Evolutionary conservation across 1,140 invertebrate genomes (phyloP).

Genomic region (Drosophila virilis): DNA sequence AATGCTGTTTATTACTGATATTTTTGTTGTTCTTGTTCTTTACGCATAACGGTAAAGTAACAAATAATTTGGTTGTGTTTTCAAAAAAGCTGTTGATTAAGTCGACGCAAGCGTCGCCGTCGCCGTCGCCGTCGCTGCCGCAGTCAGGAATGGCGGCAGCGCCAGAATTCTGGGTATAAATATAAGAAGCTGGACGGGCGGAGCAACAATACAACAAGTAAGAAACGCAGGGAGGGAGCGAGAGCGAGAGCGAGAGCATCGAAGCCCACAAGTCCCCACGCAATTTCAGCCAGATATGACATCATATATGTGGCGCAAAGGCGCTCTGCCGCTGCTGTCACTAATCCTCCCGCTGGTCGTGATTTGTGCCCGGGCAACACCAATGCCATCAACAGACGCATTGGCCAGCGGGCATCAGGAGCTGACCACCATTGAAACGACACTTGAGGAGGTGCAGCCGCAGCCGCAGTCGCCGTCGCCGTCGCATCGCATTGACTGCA

Average conservation of each 20-base stretch:
- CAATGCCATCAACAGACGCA: background rate
- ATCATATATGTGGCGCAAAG: slow-evolving; percentile 29
- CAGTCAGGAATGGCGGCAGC: background rate
- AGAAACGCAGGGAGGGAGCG: background rate
- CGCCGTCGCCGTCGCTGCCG: slow-evolving; percentile 13
- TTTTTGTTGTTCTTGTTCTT: slow-evolving; percentile 23
- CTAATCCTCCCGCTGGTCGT: slow-evolving; percentile 39
- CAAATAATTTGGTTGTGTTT: slow-evolving; percentile 6
- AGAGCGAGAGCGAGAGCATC: slow-evolving; percentile 1
- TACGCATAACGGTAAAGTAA: slow-evolving; percentile 37
- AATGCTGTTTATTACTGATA: background rate
- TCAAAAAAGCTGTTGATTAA: slow-evolving; percentile 53
- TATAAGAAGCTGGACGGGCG: slow-evolving; percentile 46
- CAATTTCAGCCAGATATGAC: slow-evolving; percentile 37
- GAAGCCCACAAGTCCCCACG: slow-evolving; percentile 32
- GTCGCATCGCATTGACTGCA: slow-evolving; percentile 63
- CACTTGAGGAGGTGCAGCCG: slow-evolving; percentile 19
- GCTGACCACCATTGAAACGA: slow-evolving; percentile 4
- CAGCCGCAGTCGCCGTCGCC: background rate
- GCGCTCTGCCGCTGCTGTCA: slow-evolving; percentile 24
- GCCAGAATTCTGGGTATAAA: slow-evolving; percentile 60
- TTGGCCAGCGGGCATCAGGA: background rate
- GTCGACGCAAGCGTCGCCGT: slow-evolving; percentile 37
- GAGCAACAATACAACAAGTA: slow-evolving; percentile 12
- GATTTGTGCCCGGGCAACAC: slow-evolving; percentile 31